These are phyloP conservation scores for Lysandra bellargus DNA, from an alignment of 2,888 invertebrate species.

Conservation along the genomic window DNA sequence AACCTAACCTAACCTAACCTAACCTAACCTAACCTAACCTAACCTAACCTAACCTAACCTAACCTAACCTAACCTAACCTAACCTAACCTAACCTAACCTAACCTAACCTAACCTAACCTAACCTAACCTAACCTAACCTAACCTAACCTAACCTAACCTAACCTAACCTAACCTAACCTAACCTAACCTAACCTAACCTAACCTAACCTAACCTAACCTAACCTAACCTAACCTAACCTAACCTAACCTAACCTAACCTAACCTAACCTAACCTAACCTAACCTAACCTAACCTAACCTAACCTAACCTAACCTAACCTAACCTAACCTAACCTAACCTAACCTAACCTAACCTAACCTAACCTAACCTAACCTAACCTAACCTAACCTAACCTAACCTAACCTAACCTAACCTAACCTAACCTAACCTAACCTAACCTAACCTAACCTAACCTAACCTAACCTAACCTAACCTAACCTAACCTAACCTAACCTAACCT, in stretches of 20 bases:
- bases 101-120: slow-evolving; percentile 44
- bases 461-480: slow-evolving; percentile 38
- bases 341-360: slow-evolving; percentile 42
- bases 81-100: slow-evolving; percentile 45
- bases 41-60: slow-evolving; percentile 46
- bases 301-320: slow-evolving; percentile 44
- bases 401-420: slow-evolving; percentile 41
- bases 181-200: slow-evolving; percentile 40
- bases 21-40: slow-evolving; percentile 41
- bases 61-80: slow-evolving; percentile 46
- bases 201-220: slow-evolving; percentile 46
- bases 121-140: slow-evolving; percentile 45
- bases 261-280: slow-evolving; percentile 46
- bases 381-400: slow-evolving; percentile 42
- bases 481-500: slow-evolving; percentile 36
- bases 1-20: slow-evolving; percentile 42
- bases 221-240: slow-evolving; percentile 36
- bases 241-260: slow-evolving; percentile 33
- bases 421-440: slow-evolving; percentile 39
- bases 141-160: slow-evolving; percentile 45
- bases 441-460: slow-evolving; percentile 41
- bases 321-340: slow-evolving; percentile 36
- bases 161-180: slow-evolving; percentile 42
- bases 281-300: too few relatives aligned
- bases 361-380: slow-evolving; percentile 42